phyloP scores from a whole-genome alignment of 2,888 invertebrate genomes.

The Cryptocephalus primarius region DNA sequence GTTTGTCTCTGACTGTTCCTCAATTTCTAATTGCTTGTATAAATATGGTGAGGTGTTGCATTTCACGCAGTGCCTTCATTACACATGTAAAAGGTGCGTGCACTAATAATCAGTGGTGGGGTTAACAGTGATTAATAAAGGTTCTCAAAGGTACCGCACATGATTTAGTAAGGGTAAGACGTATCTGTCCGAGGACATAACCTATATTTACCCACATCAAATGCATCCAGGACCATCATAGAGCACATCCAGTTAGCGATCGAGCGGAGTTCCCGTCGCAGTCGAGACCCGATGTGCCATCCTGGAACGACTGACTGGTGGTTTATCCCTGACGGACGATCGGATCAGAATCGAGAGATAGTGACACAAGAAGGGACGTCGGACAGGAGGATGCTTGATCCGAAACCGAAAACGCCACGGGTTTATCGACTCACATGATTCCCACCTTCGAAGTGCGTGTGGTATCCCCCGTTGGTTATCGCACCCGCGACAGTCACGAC shows the following conservation, averaged over 20 bases:
- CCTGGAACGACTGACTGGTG: neutral
- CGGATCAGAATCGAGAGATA: conserved; percentile 11
- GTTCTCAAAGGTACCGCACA: too few species aligned
- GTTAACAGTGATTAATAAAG: too few species aligned
- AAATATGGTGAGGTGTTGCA: too few species aligned
- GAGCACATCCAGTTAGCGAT: conserved; percentile 12
- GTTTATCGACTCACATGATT: conserved; percentile 8
- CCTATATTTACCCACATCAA: conserved; percentile 31
- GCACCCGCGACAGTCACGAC: conserved; percentile 1
- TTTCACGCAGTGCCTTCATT: too few species aligned
- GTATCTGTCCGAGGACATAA: conserved; percentile 20
- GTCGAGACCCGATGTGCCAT: neutral
- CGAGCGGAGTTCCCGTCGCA: conserved; percentile 5
- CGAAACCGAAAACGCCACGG: conserved; percentile 13
- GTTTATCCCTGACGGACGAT: conserved; percentile 3
- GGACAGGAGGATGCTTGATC: conserved; percentile 22
- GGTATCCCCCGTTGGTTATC: conserved; percentile 7
- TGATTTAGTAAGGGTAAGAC: too few species aligned
- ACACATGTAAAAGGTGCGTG: neutral
- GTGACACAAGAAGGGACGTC: conserved; percentile 17
- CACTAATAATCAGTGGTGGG: conserved; percentile 10
- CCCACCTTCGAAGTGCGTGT: conserved; percentile 1
- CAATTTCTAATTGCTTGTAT: too few species aligned
- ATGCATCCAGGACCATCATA: conserved; percentile 32
- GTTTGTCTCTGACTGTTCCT: too few species aligned